A percentile compares a stretch with the other conserved stretches of the same genome.
These are phyloP conservation scores for Drosophila orosa DNA, from an alignment of 1,140 invertebrate species.

Conservation along the genomic window DNA sequence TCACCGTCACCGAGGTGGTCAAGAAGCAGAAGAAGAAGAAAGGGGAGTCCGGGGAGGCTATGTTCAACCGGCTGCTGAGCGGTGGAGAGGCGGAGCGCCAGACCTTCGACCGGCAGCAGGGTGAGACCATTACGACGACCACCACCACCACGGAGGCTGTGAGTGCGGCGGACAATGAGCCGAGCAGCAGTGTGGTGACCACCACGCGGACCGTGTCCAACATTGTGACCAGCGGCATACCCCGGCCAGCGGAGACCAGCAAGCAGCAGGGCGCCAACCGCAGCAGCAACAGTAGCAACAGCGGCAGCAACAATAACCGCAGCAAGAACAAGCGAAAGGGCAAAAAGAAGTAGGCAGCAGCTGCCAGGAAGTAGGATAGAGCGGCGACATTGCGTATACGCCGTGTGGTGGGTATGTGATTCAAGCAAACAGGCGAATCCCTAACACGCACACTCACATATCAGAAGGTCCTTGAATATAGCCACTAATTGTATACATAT, in stretches of 20 bases:
- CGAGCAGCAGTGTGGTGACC: conserved; percentile 73
- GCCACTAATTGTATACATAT: conserved; percentile 42
- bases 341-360: conserved; percentile 68
- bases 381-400: conserved; percentile 58
- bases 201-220: conserved; percentile 79
- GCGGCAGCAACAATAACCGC: conserved; percentile 43
- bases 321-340: conserved; percentile 76
- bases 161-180: conserved; percentile 42
- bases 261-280: conserved; percentile 52
- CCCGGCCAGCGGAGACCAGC: conserved; percentile 44
- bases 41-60: conserved; percentile 65
- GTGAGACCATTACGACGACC: conserved; percentile 77
- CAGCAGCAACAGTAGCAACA: conserved; percentile 18
- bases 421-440: conserved; percentile 13
- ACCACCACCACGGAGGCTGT: conserved; percentile 74
- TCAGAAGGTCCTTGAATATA: conserved; percentile 49
- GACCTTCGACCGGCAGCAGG: conserved; percentile 74
- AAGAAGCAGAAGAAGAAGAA: conserved; percentile 55
- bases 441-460: conserved; percentile 45
- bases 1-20: conserved; percentile 71
- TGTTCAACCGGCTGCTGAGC: conserved; percentile 73
- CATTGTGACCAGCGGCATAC: conserved; percentile 78
- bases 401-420: conserved; percentile 64
- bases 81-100: conserved; percentile 67
- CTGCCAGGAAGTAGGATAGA: conserved; percentile 1